phyloP scores from a whole-genome alignment of 2,888 invertebrate genomes.

The Hartigia nigra region DNA sequence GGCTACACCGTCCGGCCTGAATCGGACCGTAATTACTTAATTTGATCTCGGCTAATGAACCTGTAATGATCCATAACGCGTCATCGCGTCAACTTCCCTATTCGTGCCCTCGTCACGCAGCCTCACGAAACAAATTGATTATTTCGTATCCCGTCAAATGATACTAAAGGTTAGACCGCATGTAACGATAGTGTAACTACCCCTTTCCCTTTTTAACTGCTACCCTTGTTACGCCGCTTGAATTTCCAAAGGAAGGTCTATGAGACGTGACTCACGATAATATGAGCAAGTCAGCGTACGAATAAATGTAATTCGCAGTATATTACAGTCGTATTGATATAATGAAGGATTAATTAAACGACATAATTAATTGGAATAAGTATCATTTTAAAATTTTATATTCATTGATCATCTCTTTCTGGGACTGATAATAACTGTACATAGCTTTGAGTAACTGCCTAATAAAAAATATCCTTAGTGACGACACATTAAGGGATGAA shows the following conservation, averaged over 20 bases:
- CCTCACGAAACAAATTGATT: neutral
- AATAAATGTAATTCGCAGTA: neutral
- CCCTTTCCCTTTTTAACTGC: neutral
- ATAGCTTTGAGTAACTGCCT: neutral
- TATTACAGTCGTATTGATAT: neutral
- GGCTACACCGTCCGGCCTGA: neutral
- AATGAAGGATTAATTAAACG: neutral
- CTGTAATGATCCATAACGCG: slow-evolving; percentile 1
- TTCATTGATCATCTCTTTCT: neutral
- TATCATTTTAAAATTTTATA: neutral
- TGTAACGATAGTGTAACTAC: neutral
- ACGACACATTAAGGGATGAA: neutral
- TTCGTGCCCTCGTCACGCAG: neutral
- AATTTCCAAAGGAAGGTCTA: neutral
- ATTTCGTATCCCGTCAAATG: neutral
- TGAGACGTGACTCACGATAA: neutral
- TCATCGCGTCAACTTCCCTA: neutral
- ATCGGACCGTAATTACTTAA: slow-evolving; percentile 1
- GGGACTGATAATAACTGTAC: neutral
- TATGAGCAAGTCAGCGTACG: neutral
- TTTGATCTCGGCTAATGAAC: neutral
- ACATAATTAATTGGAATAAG: neutral
- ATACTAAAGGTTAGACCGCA: neutral
- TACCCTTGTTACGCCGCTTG: neutral
- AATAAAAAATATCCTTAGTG: neutral